Base-by-base conservation (phyloP, 2,888 invertebrate species). In the Petrolisthes manimaculis region DNA sequence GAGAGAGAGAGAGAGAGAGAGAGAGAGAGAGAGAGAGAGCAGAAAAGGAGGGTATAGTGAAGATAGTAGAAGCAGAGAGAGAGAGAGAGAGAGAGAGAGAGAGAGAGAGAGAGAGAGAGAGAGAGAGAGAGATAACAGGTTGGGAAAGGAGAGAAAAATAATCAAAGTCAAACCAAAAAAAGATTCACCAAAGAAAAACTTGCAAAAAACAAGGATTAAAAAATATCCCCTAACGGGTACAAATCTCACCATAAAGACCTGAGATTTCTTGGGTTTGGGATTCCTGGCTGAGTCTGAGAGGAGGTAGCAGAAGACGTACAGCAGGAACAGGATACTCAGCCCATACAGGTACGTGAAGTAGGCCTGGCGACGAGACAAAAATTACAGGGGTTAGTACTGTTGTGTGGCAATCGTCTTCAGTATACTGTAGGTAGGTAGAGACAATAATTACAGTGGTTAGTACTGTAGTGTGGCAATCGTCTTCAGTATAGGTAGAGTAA, bases 311-410 rank as follows among this genome's bases (percentile, higher is more conserved):
- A 97, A 97, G 92, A 97, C 97, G 94, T 97, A 98, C 92, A 97
- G 95, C 93, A 98, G 95, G 94, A 98, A 98, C 92, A 97, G 94
- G 93, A 98, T 97, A 94, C 97, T 97, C 94, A 96, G 96, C 92
- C 97, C 97, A 94, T 97, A 98, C 91, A 98, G 95, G 94, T 97
- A 98, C 91, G 97, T 97, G 95, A 97, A 98, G 95, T 97, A 97
- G 92, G 97, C 97, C 95, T 94, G 92, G 5, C 92, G 81, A 69
- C 24, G n/a, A n/a, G n/a, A n/a, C n/a, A n/a, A n/a, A 21, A 74
- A 51, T 55, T 14, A 61, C 53, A 12, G 6, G 56, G 51, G 18
- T 56, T 18, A 61, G 24, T 14, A 53, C 79, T 53, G 37, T 37
- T 1, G 54, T 80, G 71, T 21, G 1, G 9, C 4, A 8, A n/a